Evolutionary conservation across 92 coral and sea anemone species (phyloP), one percentile per base, ranked within the genome.

Genomic region (Desmophyllum pertusum): DNA sequence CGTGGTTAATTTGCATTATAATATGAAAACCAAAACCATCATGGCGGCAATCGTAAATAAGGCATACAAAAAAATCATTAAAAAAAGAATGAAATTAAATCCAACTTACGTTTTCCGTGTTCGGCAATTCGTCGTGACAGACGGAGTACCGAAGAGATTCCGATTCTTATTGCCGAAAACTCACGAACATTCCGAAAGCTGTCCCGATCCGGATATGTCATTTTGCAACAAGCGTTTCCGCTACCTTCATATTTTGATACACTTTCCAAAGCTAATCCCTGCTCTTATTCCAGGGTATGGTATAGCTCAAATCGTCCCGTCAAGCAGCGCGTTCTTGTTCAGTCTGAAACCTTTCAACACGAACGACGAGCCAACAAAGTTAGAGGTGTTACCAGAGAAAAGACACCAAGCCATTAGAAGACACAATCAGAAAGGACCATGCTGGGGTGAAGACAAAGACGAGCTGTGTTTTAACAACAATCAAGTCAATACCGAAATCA

Each of bases 271-370:
- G 33, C 37, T 62, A 48, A 30, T 62, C 37, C 15, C 31, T 30
- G 33, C 14, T 62, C 27, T 15, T 43, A 23, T 80, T 69, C 17
- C 67, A 81, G 83, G 30, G 6, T 38, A 40, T 41, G 2, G 15
- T 63, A 19, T 21, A 3, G 57, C 43, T 21, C 72, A 43, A 63
- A 30, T 7, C 13, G 33, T 79, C 31, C 83, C 83, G 31, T 79
- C 83, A 30, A 70, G 78, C 21, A 81, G 70, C 18, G 78, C 77
- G 0, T 81, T 81, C 33, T 78, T 81, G 5, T 81, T 81, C 70
- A 39, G 78, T 39, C 85, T 81, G 10, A n/a, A 30, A 18, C 69
- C 85, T 15, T 52, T 50, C 30, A 4, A 30, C 35, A 1, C 57
- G 42, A 57, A 0, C 27, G 18, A 70, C 7, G 52, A 38, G 2